phyloP scores from a whole-genome alignment of 92 coral and sea anemone genomes.

The Siderastrea radians region DNA sequence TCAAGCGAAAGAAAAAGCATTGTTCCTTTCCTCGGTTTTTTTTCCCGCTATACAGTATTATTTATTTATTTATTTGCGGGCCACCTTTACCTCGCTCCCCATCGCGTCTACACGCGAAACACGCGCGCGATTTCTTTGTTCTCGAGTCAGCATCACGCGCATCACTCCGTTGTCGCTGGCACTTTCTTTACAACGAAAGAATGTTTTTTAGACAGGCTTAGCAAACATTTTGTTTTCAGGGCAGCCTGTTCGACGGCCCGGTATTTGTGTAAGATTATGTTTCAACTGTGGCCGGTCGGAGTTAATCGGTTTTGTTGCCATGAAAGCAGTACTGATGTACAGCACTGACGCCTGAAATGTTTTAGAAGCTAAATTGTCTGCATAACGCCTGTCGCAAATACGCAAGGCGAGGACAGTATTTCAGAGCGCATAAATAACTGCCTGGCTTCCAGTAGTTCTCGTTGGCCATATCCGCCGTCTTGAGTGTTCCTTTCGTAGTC shows the following conservation, averaged over 20 bases:
- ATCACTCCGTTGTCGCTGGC: not conserved
- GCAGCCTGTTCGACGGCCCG: not conserved
- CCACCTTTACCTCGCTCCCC: too few relatives aligned
- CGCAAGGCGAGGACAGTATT: not conserved
- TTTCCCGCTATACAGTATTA: too few relatives aligned
- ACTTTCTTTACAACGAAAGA: not conserved
- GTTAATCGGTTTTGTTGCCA: slow-evolving; percentile 7
- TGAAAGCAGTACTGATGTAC: not conserved
- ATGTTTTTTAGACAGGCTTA: not conserved
- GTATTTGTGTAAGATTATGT: not conserved
- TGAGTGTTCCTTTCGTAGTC: too few relatives aligned
- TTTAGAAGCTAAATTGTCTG: not conserved
- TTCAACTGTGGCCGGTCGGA: not conserved
- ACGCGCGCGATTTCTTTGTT: not conserved
- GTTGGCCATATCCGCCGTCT: too few relatives aligned
- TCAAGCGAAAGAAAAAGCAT: too few relatives aligned
- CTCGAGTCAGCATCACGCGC: not conserved
- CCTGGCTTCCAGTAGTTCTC: too few relatives aligned
- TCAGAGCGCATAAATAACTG: too few relatives aligned
- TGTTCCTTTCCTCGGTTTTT: too few relatives aligned
- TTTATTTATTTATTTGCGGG: too few relatives aligned
- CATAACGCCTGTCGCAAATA: not conserved
- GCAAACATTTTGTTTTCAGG: not conserved
- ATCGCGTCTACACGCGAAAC: not conserved
- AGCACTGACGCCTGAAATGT: not conserved